phyloP scores from a whole-genome alignment of 2,797 vertebrate genomes.

The Aphelocoma californica region DNA sequence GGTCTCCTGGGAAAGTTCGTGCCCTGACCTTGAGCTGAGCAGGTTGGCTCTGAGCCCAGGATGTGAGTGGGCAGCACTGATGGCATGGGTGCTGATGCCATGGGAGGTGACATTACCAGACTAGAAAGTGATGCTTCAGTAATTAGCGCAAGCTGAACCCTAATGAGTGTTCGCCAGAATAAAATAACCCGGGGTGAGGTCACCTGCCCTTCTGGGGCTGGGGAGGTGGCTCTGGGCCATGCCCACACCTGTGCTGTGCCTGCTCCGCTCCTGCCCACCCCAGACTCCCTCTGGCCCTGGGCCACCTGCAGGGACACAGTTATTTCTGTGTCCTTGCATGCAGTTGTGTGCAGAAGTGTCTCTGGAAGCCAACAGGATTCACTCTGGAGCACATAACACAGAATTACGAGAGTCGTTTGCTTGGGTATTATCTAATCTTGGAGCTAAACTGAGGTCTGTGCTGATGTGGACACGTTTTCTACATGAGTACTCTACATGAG shows the following conservation, averaged over 20 bases:
- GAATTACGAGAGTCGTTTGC: not conserved
- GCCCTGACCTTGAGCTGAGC: not conserved
- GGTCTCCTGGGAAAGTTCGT: not conserved
- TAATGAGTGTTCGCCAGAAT: fast-evolving
- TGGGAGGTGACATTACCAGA: not conserved
- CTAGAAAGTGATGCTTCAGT: fast-evolving
- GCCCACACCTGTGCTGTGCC: fast-evolving
- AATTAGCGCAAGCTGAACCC: not conserved
- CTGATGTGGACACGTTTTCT: not conserved
- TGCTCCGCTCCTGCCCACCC: fast-evolving
- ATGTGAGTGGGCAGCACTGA: fast-evolving
- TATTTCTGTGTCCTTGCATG: not conserved
- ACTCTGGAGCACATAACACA: not conserved
- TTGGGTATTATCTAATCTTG: constrained; percentile 5
- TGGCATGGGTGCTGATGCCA: not conserved
- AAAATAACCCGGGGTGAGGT: not conserved
- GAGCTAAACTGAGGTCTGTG: not conserved
- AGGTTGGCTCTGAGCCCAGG: not conserved
- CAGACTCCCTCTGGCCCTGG: fast-evolving
- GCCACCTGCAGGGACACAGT: fast-evolving
- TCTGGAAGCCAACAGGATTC: not conserved
- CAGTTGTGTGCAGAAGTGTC: not conserved
- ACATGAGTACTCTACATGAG: not conserved
- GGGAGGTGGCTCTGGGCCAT: not conserved
- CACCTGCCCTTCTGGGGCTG: not conserved